Evolutionary conservation across 2,113 vertebrate species (phyloP).

Genomic region (Rattus rattus): DNA sequence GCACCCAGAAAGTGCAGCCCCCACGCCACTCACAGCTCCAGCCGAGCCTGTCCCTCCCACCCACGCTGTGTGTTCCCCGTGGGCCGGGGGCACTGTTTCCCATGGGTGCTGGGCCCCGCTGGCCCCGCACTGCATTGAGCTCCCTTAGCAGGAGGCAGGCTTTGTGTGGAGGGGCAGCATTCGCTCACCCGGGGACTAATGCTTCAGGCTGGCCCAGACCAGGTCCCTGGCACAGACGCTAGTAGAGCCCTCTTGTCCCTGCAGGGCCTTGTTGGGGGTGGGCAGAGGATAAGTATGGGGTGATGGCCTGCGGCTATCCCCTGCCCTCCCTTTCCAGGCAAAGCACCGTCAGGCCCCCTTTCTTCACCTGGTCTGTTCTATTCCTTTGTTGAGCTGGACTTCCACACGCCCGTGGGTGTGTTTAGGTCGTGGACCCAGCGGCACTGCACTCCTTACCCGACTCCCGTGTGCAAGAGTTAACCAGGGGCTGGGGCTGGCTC

Average conservation of each 20-base stretch:
- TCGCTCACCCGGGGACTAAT: not conserved
- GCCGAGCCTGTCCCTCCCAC: not conserved
- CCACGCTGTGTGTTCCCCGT: not conserved
- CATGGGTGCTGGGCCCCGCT: not conserved
- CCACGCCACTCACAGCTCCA: not conserved
- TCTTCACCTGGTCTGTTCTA: not conserved
- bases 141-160: not conserved
- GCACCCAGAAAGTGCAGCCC: not conserved
- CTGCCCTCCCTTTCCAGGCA: not conserved
- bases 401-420: not conserved
- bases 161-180: not conserved
- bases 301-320: not conserved
- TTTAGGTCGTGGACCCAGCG: not conserved
- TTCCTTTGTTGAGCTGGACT: not conserved
- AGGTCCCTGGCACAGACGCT: not conserved
- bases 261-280: not conserved
- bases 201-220: not conserved
- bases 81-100: not conserved
- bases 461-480: too few relatives aligned
- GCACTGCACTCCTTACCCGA: not conserved
- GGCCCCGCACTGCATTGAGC: not conserved
- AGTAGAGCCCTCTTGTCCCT: not conserved
- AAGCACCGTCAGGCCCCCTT: not conserved
- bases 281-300: not conserved
- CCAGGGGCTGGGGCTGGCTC: not conserved